Evolutionary conservation across 2,888 invertebrate species (phyloP), one percentile per base, ranked within the genome.

Genomic region (Crocallis elinguaria): DNA sequence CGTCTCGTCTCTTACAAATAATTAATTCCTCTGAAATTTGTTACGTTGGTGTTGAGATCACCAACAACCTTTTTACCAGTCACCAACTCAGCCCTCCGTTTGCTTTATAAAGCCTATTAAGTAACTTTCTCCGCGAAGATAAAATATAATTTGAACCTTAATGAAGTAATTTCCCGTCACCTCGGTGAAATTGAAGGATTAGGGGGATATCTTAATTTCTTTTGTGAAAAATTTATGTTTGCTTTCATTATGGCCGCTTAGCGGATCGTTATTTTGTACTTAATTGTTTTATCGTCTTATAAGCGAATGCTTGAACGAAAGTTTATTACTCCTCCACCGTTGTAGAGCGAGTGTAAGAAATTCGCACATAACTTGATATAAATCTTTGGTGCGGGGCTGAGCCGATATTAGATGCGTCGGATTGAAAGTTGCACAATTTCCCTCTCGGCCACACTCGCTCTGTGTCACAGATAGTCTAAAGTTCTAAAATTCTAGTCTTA

Each of bases 101-200:
- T 46, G 37, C 43, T 41, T 54, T 52, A 60, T 38, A 17, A 49
- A 57, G 42, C 44, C 60, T 38, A 38, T 51, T 57, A 51, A 63
- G 51, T 56, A 41, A 52, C 43, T 46, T 62, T 56, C 63, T 48
- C 39, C 63, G 51, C 43, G 29, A 14, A 43, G 63, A 50, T 67
- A 57, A 68, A 70, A 66, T 57, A 60, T 67, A 67, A 69, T 71
- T 72, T 56, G 54, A 49, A 35, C 37, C 35, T 51, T 69, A 66
- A 69, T 69, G 53, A 69, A 63, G 68, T 60, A 69, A 74, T 73
- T 67, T 64, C 48, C 62, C 49, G 42, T 57, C 61, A 62, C 58
- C 53, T 60, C 63, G 57, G 53, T 54, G 49, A 66, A 65, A 69
- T 67, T 64, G 57, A 56, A 25, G 58, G 67, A 65, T 70, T 67